These are phyloP conservation scores for Chionodraco myersi DNA, from an alignment of 2,113 vertebrate genomes.

Conservation along the genomic window DNA sequence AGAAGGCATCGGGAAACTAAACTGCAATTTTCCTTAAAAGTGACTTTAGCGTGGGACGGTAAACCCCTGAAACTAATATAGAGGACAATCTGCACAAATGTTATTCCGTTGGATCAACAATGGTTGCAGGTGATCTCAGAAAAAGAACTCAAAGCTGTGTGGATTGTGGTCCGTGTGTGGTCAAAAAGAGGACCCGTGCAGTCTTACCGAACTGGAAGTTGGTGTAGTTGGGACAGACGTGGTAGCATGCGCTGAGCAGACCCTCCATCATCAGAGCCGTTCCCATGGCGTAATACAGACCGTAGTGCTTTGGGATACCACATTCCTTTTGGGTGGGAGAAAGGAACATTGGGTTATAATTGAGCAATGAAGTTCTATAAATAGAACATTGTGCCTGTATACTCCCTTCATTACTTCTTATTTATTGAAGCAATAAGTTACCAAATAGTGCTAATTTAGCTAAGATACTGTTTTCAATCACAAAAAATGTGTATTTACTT, in stretches of 20 bases:
- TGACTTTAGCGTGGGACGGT: background rate
- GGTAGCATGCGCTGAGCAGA: constrained; percentile 96
- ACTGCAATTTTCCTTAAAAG: background rate
- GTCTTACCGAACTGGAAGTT: constrained; percentile 97
- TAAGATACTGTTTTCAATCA: background rate
- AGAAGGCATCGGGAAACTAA: background rate
- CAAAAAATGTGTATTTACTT: background rate
- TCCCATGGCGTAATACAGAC: constrained; percentile 97
- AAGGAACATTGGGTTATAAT: background rate
- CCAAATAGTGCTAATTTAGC: background rate
- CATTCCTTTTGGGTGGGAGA: constrained; percentile 85
- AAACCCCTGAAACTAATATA: background rate
- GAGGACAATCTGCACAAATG: background rate
- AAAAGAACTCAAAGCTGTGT: background rate
- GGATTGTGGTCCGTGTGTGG: too few species aligned
- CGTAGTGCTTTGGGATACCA: constrained; percentile 97
- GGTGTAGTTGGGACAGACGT: constrained; percentile 98
- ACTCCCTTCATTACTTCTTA: background rate
- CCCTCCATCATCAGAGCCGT: constrained; percentile 99
- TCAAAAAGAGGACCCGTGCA: background rate
- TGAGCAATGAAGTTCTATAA: background rate
- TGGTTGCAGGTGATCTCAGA: background rate
- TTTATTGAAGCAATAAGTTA: background rate
- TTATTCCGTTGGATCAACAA: too few species aligned
- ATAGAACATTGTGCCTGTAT: background rate